Conservation (phyloP, 1,140 invertebrate genomes). For the Hycleus phaleratus region DNA sequence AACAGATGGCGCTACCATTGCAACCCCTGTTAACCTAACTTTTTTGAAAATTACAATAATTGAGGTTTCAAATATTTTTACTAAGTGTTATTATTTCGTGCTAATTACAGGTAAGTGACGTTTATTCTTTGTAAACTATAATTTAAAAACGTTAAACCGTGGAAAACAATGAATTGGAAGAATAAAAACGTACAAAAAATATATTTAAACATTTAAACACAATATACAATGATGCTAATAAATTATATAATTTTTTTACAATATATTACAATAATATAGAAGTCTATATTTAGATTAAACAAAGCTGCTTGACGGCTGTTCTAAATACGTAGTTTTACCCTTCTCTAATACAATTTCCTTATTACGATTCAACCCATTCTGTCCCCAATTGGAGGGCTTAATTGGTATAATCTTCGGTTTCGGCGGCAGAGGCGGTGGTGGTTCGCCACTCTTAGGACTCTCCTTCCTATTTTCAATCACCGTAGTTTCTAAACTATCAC, state of each 20-base stretch:
- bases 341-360: conserved; percentile 23
- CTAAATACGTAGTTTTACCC: conserved; percentile 45
- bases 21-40: no score
- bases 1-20: no score
- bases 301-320: conserved; percentile 56
- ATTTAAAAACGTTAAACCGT: no score
- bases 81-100: no score
- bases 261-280: conserved; percentile 6
- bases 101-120: no score
- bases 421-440: conserved; percentile 47
- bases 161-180: no score
- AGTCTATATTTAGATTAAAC: conserved; percentile 38
- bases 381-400: conserved; percentile 50
- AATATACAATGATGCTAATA: conserved; percentile 12
- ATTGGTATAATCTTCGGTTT: conserved; percentile 52
- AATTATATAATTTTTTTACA: conserved; percentile 11
- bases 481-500: conserved; percentile 27
- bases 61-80: no score
- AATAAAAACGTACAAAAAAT: conserved; percentile 13
- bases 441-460: conserved; percentile 28
- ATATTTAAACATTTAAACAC: conserved; percentile 9
- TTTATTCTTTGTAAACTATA: no score
- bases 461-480: conserved; percentile 27
- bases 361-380: conserved; percentile 33
- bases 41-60: no score